Evolutionary conservation across 2,113 vertebrate species (phyloP).

Genomic region (Solenodon paradoxus): DNA sequence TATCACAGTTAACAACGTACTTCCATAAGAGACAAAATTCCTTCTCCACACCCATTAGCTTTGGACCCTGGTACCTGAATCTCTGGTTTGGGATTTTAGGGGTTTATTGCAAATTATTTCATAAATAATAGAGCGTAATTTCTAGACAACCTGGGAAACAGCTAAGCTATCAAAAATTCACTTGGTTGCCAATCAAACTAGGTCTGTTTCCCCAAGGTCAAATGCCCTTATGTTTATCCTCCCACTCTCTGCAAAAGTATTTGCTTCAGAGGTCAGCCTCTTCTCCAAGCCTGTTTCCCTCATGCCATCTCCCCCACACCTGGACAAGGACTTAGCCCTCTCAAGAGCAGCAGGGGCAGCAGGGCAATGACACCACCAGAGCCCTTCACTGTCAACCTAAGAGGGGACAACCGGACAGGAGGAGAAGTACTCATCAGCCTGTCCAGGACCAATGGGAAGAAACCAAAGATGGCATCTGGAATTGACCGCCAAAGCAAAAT

Average conservation of each 20-base stretch:
- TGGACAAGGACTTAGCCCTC: background rate
- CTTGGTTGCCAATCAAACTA: slow-evolving; percentile 7
- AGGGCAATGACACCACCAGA: background rate
- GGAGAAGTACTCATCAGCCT: background rate
- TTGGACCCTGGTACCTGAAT: background rate
- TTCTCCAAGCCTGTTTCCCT: background rate
- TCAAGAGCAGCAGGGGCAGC: background rate
- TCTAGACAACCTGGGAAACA: background rate
- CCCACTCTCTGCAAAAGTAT: background rate
- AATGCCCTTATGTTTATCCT: background rate
- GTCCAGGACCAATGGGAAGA: background rate
- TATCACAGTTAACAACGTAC: background rate
- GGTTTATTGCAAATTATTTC: slow-evolving; percentile 27
- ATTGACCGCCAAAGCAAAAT: slow-evolving; percentile 9
- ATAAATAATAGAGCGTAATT: background rate
- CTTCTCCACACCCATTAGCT: background rate
- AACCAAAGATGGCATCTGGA: background rate
- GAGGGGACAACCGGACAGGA: too few species aligned
- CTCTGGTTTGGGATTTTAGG: background rate
- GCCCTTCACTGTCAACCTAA: background rate
- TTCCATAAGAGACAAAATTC: background rate
- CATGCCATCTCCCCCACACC: background rate
- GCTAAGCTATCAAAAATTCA: background rate
- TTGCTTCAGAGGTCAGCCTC: background rate
- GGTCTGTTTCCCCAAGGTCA: background rate